These are phyloP conservation scores for Erpetoichthys calabaricus DNA, from an alignment of 2,797 vertebrate genomes.

Conservation along the genomic window DNA sequence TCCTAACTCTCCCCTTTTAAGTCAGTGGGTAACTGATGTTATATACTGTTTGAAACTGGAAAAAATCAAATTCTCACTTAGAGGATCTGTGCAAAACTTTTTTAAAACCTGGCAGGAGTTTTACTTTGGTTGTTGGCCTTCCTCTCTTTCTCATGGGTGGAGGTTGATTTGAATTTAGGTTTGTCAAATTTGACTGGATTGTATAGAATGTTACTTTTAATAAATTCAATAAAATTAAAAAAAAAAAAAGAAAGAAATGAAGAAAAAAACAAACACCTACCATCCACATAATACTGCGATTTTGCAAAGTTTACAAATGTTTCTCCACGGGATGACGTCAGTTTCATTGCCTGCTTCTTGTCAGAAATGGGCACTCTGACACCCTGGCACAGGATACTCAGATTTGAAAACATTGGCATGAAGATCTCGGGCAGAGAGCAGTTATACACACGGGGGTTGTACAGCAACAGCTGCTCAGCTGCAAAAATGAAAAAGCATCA, in stretches of 20 bases:
- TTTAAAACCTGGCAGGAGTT: no score
- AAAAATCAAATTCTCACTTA: no score
- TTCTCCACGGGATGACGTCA: slow-evolving; percentile 55
- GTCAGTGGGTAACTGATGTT: no score
- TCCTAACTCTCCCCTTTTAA: no score
- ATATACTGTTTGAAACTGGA: no score
- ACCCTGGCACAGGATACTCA: slow-evolving; percentile 56
- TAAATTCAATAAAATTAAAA: not conserved
- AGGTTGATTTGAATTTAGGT: no score
- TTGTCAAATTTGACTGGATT: no score
- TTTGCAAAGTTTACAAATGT: slow-evolving; percentile 74
- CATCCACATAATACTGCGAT: slow-evolving; percentile 59
- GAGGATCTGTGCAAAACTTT: no score
- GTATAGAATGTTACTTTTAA: no score
- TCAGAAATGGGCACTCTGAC: slow-evolving; percentile 30
- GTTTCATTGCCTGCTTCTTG: slow-evolving; percentile 31
- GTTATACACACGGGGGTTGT: slow-evolving; percentile 72
- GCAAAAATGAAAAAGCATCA: slow-evolving; percentile 19
- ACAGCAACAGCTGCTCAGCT: slow-evolving; percentile 66
- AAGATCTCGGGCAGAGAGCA: slow-evolving; percentile 65
- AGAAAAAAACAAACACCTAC: slow-evolving; percentile 54
- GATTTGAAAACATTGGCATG: slow-evolving; percentile 40
- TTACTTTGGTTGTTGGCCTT: no score
- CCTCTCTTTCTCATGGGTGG: no score
- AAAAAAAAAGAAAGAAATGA: not conserved